Percentiles rank a stretch among this genome's conserved stretches.
Evolutionary conservation across 2,797 vertebrate species (phyloP).

Genomic region (Oryzias dopingdopingensis): DNA sequence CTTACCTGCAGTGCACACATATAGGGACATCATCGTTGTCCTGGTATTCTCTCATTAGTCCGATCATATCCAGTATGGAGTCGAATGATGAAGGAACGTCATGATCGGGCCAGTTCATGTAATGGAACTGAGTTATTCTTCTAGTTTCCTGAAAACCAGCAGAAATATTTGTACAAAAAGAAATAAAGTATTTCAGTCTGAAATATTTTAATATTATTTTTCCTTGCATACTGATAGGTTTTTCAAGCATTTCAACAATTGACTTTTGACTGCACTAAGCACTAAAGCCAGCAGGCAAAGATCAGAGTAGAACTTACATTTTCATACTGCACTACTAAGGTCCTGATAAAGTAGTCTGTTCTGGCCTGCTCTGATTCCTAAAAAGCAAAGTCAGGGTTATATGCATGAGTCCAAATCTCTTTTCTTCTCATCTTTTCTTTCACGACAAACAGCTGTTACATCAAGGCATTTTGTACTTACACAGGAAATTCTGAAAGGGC

Average conservation of each 20-base stretch:
- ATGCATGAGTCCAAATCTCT: neutral
- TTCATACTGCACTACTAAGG: constrained; percentile 86
- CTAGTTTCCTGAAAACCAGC: constrained; percentile 83
- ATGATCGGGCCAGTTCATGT: constrained; percentile 98
- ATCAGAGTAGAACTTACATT: constrained; percentile 78
- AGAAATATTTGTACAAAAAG: neutral
- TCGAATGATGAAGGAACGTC: constrained; percentile 98
- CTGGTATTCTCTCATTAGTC: constrained; percentile 94
- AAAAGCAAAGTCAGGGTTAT: constrained; percentile 38
- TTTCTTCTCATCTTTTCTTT: neutral
- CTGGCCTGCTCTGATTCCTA: constrained; percentile 92
- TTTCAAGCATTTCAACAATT: neutral
- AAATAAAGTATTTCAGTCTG: too few species aligned
- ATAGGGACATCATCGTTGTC: constrained; percentile 93
- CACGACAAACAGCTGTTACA: constrained; percentile 25
- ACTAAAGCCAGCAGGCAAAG: too few species aligned
- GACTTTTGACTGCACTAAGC: neutral
- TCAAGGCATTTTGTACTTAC: constrained; percentile 80
- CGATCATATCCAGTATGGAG: constrained; percentile 98
- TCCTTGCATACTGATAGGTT: neutral
- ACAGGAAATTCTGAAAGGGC: constrained; percentile 93
- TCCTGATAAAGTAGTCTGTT: constrained; percentile 93
- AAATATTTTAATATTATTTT: neutral
- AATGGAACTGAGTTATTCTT: constrained; percentile 94
- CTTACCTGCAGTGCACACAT: constrained; percentile 73